Percentiles rank a stretch among this genome's conserved stretches.
These are phyloP conservation scores for Entelurus aequoreus DNA, from an alignment of 2,113 vertebrate species.

Conservation along the genomic window DNA sequence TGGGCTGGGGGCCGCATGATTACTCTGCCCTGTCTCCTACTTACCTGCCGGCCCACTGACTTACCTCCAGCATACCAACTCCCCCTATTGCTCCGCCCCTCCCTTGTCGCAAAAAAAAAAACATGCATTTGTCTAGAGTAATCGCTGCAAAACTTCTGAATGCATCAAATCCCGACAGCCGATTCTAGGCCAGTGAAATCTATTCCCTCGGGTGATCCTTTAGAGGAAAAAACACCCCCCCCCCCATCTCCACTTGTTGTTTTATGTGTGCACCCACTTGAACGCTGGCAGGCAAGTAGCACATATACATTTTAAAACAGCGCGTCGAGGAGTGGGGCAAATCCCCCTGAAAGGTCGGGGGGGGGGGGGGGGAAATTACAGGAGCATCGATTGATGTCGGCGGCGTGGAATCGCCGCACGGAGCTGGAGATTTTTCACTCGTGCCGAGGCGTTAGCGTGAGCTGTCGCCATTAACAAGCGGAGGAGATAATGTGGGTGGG, in stretches of 20 bases:
- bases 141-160: slow-evolving; percentile 73
- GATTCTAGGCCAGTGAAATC: slow-evolving; percentile 71
- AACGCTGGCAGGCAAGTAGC: slow-evolving; percentile 66
- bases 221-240: slow-evolving; percentile 44
- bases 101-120: slow-evolving; percentile 42
- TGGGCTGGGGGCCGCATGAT: slow-evolving; percentile 59
- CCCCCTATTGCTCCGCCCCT: slow-evolving; percentile 9
- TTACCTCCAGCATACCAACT: slow-evolving; percentile 66
- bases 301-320: slow-evolving; percentile 67
- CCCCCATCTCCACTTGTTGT: slow-evolving; percentile 38
- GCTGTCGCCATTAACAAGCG: slow-evolving; percentile 51
- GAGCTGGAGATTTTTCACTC: slow-evolving; percentile 50
- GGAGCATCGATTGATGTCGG: slow-evolving; percentile 66
- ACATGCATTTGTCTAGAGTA: slow-evolving; percentile 73
- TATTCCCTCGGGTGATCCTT: slow-evolving; percentile 69
- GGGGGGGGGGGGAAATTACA: slow-evolving; percentile 63
- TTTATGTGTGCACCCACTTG: slow-evolving; percentile 51
- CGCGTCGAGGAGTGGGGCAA: slow-evolving; percentile 46
- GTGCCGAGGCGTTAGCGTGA: slow-evolving; percentile 32
- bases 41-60: slow-evolving; percentile 58
- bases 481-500: slow-evolving; percentile 48
- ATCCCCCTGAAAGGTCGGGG: slow-evolving; percentile 43
- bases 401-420: slow-evolving; percentile 48
- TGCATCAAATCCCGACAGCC: slow-evolving; percentile 75
- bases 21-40: slow-evolving; percentile 59